phyloP scores from a whole-genome alignment of 2,888 invertebrate species.

The Drosophila prolongata region DNA sequence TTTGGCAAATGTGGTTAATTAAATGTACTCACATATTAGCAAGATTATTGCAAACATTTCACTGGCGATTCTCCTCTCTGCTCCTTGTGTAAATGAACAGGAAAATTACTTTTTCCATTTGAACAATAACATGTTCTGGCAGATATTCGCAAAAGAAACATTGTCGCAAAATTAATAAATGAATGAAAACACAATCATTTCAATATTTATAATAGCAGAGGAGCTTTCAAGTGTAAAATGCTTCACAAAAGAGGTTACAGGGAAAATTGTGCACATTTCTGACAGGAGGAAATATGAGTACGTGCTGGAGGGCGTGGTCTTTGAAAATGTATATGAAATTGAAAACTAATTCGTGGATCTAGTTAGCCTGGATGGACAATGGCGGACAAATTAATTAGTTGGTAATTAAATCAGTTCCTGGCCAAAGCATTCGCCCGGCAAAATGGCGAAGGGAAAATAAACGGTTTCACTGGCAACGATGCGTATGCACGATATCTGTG shows the following conservation, averaged over 20 bases:
- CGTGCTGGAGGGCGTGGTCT: constrained; percentile 14
- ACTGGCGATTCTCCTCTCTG: background rate
- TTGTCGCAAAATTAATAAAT: background rate
- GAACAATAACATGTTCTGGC: constrained; percentile 30
- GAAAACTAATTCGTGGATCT: constrained; percentile 37
- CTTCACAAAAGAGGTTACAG: constrained; percentile 4
- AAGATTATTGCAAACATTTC: constrained; percentile 56
- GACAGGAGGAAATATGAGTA: constrained; percentile 9
- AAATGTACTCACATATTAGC: constrained; percentile 71
- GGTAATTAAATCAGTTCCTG: constrained; percentile 45
- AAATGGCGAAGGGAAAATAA: background rate
- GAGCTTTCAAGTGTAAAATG: constrained; percentile 36
- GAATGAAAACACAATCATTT: constrained; percentile 20
- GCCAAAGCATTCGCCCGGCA: background rate
- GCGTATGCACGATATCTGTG: constrained; percentile 49
- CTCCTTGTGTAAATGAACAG: constrained; percentile 37
- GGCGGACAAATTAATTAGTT: constrained; percentile 50
- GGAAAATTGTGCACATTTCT: constrained; percentile 24
- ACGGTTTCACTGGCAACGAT: background rate
- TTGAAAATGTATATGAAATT: constrained; percentile 27
- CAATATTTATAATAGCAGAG: constrained; percentile 21
- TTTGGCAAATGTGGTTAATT: constrained; percentile 72
- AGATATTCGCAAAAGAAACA: constrained; percentile 8
- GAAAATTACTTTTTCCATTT: constrained; percentile 48
- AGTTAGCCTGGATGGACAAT: constrained; percentile 12